Evolutionary conservation across 1,140 invertebrate species (phyloP).

Genomic region (Aricia agestis): DNA sequence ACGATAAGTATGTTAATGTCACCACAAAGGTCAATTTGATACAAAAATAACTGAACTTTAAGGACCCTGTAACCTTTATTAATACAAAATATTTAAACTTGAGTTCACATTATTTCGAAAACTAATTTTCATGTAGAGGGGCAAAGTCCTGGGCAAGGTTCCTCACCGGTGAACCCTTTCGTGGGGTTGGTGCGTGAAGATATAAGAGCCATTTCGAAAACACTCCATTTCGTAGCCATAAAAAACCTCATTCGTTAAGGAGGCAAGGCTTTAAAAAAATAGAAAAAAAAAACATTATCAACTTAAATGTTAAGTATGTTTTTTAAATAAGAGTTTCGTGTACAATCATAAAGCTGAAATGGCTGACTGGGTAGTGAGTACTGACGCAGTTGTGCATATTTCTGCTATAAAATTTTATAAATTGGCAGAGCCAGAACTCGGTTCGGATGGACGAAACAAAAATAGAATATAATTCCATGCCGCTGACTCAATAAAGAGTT

Average conservation of each 20-base stretch:
- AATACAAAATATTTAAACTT: too few relatives aligned
- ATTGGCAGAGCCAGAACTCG: slow-evolving; percentile 61
- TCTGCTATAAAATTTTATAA: slow-evolving; percentile 67
- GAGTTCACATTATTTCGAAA: too few relatives aligned
- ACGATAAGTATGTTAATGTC: background rate
- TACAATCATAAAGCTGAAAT: background rate
- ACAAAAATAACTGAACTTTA: background rate
- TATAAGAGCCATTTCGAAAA: too few relatives aligned
- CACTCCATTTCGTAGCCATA: too few relatives aligned
- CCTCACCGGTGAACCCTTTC: too few relatives aligned
- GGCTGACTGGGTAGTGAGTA: slow-evolving; percentile 13
- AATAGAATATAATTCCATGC: slow-evolving; percentile 62
- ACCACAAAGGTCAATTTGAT: background rate
- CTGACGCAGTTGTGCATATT: slow-evolving; percentile 43
- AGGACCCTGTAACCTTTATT: background rate
- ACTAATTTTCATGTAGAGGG: too few relatives aligned
- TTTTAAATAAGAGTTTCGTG: background rate
- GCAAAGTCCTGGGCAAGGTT: too few relatives aligned
- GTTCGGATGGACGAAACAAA: slow-evolving; percentile 50
- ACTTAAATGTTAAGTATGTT: too few relatives aligned
- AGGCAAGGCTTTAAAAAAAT: too few relatives aligned
- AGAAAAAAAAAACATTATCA: too few relatives aligned
- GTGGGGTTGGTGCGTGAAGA: too few relatives aligned
- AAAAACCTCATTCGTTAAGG: too few relatives aligned
- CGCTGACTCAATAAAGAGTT: slow-evolving; percentile 48